These are phyloP conservation scores for Xylota segnis DNA, from an alignment of 2,888 invertebrate genomes.

Conservation along the genomic window DNA sequence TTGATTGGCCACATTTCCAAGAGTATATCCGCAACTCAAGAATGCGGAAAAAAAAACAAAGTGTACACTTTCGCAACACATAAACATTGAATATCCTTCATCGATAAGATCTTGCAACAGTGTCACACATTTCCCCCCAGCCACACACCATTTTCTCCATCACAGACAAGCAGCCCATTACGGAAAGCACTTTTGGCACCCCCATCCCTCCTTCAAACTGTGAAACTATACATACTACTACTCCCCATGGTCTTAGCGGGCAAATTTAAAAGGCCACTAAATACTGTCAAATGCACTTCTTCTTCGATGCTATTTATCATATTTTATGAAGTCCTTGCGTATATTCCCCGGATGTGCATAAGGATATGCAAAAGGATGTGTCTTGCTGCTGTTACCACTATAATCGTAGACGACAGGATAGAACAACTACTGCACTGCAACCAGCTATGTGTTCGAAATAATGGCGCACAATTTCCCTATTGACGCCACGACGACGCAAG, in stretches of 20 bases:
- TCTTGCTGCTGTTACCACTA: slow-evolving; percentile 44
- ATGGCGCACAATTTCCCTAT: slow-evolving; percentile 60
- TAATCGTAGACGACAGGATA: slow-evolving; percentile 17
- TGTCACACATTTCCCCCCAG: slow-evolving; percentile 14
- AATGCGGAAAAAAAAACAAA: slow-evolving; percentile 20
- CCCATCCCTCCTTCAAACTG: background rate
- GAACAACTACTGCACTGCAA: slow-evolving; percentile 34
- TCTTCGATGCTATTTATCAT: slow-evolving; percentile 68
- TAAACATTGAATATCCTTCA: slow-evolving; percentile 18
- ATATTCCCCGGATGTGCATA: slow-evolving; percentile 46
- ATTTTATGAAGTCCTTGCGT: slow-evolving; percentile 72
- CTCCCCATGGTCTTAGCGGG: slow-evolving; percentile 25
- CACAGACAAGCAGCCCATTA: background rate
- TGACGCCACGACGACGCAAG: slow-evolving; percentile 58
- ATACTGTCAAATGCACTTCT: slow-evolving; percentile 64
- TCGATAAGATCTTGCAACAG: slow-evolving; percentile 37
- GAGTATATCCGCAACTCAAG: slow-evolving; percentile 7
- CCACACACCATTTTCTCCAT: background rate
- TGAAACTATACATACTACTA: background rate
- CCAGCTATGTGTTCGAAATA: slow-evolving; percentile 50
- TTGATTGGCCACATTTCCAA: slow-evolving; percentile 12
- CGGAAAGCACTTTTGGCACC: background rate
- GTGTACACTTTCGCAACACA: slow-evolving; percentile 32
- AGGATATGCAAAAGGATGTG: slow-evolving; percentile 56
- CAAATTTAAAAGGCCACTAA: slow-evolving; percentile 58